A percentile compares a stretch with the other conserved stretches of the same genome.
Conservation (phyloP, 2,888 invertebrate species). For the Caenorhabditis japonica region DNA sequence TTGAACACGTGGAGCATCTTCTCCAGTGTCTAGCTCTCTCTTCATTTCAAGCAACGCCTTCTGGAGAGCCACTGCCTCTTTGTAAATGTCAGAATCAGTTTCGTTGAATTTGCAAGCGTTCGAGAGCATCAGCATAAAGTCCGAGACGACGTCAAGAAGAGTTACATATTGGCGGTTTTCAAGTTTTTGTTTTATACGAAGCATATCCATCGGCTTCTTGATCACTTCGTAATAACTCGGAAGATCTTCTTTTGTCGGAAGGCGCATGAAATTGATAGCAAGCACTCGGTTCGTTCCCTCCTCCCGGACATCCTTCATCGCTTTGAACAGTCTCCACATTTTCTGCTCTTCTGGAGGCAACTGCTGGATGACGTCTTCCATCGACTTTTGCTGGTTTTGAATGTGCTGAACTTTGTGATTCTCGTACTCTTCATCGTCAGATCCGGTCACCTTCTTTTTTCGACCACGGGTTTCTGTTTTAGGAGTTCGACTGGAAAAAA, state of each 20-base stretch:
- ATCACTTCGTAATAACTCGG: slow-evolving; percentile 98
- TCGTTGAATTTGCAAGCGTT: slow-evolving; percentile 98
- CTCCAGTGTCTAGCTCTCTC: slow-evolving; percentile 82
- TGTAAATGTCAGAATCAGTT: slow-evolving; percentile 92
- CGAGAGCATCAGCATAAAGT: slow-evolving; percentile 87
- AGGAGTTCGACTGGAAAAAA: slow-evolving; percentile 25
- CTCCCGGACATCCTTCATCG: slow-evolving; percentile 89
- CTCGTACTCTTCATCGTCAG: slow-evolving; percentile 14
- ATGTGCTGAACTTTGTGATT: background rate
- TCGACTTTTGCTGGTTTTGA: slow-evolving; percentile 11
- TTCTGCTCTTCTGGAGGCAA: slow-evolving; percentile 79
- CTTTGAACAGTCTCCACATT: slow-evolving; percentile 85
- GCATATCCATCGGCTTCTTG: slow-evolving; percentile 95
- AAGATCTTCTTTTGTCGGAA: slow-evolving; percentile 88
- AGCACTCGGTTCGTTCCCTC: slow-evolving; percentile 90
- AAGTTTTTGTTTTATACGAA: slow-evolving; percentile 84
- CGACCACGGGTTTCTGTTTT: slow-evolving; percentile 7
- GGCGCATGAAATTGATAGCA: slow-evolving; percentile 92
- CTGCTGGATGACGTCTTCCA: slow-evolving; percentile 29
- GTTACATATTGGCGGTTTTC: slow-evolving; percentile 54
- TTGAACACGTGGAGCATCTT: slow-evolving; percentile 54
- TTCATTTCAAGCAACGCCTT: slow-evolving; percentile 91
- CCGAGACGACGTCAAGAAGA: slow-evolving; percentile 66
- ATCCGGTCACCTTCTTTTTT: slow-evolving; percentile 14
- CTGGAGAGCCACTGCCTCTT: slow-evolving; percentile 91